Evolutionary conservation across 1,140 invertebrate species (phyloP), one percentile per base, ranked within the genome.

Genomic region (Heterodera carotae): DNA sequence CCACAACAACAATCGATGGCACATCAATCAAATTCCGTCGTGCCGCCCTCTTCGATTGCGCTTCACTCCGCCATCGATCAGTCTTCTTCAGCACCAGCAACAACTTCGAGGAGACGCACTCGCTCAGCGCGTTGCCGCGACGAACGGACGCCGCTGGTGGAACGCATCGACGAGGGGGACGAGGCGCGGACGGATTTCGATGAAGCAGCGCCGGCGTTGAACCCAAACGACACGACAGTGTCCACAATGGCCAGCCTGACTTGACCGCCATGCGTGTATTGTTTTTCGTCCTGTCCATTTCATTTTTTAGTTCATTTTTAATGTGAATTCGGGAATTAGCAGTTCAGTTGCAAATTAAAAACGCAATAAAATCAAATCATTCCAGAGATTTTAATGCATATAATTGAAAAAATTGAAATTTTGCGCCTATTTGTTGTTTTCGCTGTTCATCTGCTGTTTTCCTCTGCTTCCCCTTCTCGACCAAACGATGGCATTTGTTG

Each of bases 161-260:
- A 60, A 12, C 62, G 22, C 25, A 75, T 36, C 10, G 29, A 33
- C 10, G 73, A 75, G 25, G 33, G 62, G 39, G 48, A 27, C 18
- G 27, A 60, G 8, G 56, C n/a, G 72, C 22, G 48, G 33, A 62
- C n/a, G 60, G 29, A 62, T 8, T 15, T 62, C 7, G 60, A 62
- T 7, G 33, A 66, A 25, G 62, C 10, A 34, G 33, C 25, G 62
- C n/a, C 12, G 62, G 33, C 27, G 36, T 25, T 60, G 39, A 36
- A 48, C 56, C 8, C 39, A 75, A 75, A 66, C 33, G 67, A 75
- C 39, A 36, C 60, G 18, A 75, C 73, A 27, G 59, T 75, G 25
- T 31, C 73, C 73, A 75, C 73, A 18, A 39, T 75, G 48, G 43
- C 39, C 25, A 75, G 73, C 75, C 34, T 75, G 67, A 66, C 69